phyloP scores from a whole-genome alignment of 2,113 vertebrate species.

The Lampris incognitus region DNA sequence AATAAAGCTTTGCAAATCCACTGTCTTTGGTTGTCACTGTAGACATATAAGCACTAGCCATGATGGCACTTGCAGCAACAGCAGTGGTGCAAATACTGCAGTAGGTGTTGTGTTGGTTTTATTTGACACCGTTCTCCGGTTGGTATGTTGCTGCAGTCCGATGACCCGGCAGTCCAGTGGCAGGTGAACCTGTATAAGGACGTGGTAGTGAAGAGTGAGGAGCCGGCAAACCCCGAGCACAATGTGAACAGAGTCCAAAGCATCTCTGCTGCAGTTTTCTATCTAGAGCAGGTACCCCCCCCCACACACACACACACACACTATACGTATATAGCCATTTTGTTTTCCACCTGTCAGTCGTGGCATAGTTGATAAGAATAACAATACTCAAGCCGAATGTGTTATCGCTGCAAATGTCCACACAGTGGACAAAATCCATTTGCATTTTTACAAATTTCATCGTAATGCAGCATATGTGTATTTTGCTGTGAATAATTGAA shows the following conservation, averaged over 20 bases:
- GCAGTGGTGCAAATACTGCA: not conserved
- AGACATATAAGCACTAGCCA: too few species aligned
- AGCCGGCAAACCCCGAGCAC: constrained; percentile 86
- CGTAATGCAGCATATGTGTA: too few species aligned
- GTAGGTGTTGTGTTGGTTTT: not conserved
- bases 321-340: not conserved
- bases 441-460: too few species aligned
- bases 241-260: constrained; percentile 91
- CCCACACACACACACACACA: constrained; percentile 13
- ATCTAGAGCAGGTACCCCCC: constrained; percentile 87
- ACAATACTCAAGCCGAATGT: too few species aligned
- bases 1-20: too few species aligned
- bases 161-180: constrained; percentile 97
- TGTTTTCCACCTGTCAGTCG: not conserved
- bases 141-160: constrained; percentile 81
- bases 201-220: constrained; percentile 87
- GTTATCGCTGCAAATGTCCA: too few species aligned
- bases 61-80: not conserved
- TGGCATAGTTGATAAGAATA: too few species aligned
- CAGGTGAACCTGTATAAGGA: constrained; percentile 96
- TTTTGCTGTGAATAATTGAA: not conserved
- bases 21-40: too few species aligned
- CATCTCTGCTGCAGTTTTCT: constrained; percentile 94
- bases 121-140: not conserved
- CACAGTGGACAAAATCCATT: too few species aligned